A percentile compares a stretch with the other conserved stretches of the same genome.
phyloP scores from a whole-genome alignment of 1,140 invertebrate species.

The Drosophila sp. region DNA sequence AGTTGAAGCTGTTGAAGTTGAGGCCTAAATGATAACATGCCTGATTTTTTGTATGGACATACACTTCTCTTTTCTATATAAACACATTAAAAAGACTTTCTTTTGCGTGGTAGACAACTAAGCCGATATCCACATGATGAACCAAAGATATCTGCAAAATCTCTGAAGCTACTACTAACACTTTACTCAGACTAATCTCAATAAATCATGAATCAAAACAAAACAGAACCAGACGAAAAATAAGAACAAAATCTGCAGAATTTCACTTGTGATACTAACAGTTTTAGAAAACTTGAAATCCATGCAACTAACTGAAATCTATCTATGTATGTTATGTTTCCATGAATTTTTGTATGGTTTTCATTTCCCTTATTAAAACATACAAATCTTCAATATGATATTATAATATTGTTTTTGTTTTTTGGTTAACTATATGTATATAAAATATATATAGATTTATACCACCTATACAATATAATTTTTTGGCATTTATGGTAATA shows the following conservation, averaged over 20 bases:
- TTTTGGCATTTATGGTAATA: conserved; percentile 48
- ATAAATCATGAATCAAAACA: conserved; percentile 32
- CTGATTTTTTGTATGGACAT: conserved; percentile 80
- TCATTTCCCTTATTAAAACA: conserved; percentile 17
- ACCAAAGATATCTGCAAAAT: conserved; percentile 58
- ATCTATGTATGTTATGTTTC: conserved; percentile 29
- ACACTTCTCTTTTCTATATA: conserved; percentile 73
- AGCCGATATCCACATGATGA: conserved; percentile 67
- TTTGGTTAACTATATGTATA: conserved; percentile 29
- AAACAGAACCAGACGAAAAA: conserved; percentile 26
- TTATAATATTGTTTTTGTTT: conserved; percentile 3
- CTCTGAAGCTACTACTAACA: conserved; percentile 58
- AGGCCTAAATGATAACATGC: conserved; percentile 82
- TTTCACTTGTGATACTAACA: conserved; percentile 60
- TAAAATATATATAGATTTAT: conserved; percentile 28
- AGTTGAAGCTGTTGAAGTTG: conserved; percentile 83
- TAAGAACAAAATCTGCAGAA: conserved; percentile 37
- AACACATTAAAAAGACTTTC: conserved; percentile 70
- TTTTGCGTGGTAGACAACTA: conserved; percentile 70
- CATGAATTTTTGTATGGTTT: conserved; percentile 43
- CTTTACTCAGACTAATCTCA: conserved; percentile 47
- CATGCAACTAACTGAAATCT: conserved; percentile 47
- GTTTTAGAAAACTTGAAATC: conserved; percentile 23
- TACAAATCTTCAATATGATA: background rate
- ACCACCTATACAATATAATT: conserved; percentile 17